Evolutionary conservation across 35 echinoderm and acorn worm genomes (phyloP).

Genomic region (Ophiothrix spiculata): DNA sequence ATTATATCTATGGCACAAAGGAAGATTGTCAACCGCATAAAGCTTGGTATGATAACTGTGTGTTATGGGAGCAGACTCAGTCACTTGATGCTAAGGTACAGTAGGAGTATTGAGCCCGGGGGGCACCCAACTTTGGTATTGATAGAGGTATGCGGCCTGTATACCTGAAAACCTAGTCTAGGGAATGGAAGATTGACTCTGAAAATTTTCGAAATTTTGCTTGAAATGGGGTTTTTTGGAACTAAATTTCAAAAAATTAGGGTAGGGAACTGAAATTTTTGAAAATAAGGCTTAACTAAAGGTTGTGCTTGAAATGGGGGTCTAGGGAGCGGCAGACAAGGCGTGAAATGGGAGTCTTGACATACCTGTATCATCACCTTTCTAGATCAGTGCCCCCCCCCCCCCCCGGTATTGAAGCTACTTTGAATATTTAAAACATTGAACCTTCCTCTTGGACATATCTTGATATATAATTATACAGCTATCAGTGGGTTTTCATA

Average conservation of each 20-base stretch:
- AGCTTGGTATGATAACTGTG: background rate
- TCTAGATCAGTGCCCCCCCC: too few relatives aligned
- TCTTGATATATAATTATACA: too few relatives aligned
- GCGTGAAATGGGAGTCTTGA: too few relatives aligned
- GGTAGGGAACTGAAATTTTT: background rate
- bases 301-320: too few relatives aligned
- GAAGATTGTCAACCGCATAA: background rate
- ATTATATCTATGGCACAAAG: background rate
- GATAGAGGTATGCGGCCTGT: too few relatives aligned
- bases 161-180: too few relatives aligned
- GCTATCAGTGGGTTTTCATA: too few relatives aligned
- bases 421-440: too few relatives aligned
- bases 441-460: too few relatives aligned
- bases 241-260: background rate
- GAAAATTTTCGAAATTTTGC: background rate
- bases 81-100: background rate
- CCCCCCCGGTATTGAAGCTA: too few relatives aligned
- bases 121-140: background rate
- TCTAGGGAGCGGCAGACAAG: too few relatives aligned
- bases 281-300: background rate
- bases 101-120: background rate
- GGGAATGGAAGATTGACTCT: background rate
- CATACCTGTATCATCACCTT: too few relatives aligned
- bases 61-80: background rate
- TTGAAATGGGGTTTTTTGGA: background rate